A percentile compares a stretch with the other conserved stretches of the same genome.
These are phyloP conservation scores for Limosa lapponica DNA, from an alignment of 2,797 vertebrate species.

Conservation along the genomic window DNA sequence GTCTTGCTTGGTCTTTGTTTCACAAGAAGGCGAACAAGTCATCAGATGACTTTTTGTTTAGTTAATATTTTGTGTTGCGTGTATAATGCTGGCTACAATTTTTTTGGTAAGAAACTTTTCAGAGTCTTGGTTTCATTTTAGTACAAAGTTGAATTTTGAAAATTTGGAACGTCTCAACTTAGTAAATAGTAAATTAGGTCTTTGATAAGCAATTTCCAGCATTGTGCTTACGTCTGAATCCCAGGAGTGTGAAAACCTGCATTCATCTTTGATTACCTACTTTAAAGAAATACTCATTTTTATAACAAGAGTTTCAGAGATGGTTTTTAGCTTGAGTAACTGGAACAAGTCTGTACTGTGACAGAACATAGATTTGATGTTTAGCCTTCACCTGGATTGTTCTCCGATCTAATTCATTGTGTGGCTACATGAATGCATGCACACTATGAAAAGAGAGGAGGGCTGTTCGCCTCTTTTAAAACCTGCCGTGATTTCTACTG, in stretches of 20 bases:
- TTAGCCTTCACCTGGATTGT: neutral
- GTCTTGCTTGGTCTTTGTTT: neutral
- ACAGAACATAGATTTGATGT: neutral
- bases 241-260: neutral
- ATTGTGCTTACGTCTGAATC: neutral
- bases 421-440: neutral
- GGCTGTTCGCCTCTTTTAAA: neutral
- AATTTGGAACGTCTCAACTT: neutral
- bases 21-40: neutral
- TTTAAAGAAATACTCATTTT: neutral
- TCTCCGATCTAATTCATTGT: accelerated
- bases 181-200: neutral
- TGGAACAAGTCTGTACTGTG: neutral
- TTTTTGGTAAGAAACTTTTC: neutral
- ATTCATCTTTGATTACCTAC: neutral
- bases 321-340: neutral
- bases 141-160: neutral
- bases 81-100: neutral
- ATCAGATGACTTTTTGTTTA: neutral
- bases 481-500: neutral
- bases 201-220: neutral
- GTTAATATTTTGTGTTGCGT: neutral
- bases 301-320: neutral
- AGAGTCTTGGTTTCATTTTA: neutral
- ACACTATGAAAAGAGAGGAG: neutral